Conservation (phyloP, 2,888 invertebrate genomes). For the Scaptomyza caliginosa region DNA sequence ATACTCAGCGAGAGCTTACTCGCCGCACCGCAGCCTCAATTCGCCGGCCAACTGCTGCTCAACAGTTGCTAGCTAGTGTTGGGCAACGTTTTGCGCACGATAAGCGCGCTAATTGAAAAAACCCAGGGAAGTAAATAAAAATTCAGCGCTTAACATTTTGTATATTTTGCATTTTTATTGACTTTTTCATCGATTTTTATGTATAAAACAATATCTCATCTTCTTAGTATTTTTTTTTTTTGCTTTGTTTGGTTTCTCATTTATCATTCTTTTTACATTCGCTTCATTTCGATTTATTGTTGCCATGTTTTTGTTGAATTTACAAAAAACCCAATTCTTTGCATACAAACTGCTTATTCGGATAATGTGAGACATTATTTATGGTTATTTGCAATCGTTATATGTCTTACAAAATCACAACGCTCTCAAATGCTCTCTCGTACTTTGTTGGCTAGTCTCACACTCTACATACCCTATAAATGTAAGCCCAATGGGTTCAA, state of each 20-base stretch:
- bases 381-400: slow-evolving; percentile 24
- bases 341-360: slow-evolving; percentile 42
- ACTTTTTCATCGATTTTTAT: slow-evolving; percentile 65
- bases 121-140: slow-evolving; percentile 23
- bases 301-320: slow-evolving; percentile 29
- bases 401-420: slow-evolving; percentile 23
- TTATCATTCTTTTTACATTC: slow-evolving; percentile 7
- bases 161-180: slow-evolving; percentile 75
- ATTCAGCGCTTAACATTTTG: slow-evolving; percentile 53
- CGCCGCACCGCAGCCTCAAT: background rate
- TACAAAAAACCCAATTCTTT: slow-evolving; percentile 54
- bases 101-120: background rate
- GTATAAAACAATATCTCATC: slow-evolving; percentile 74
- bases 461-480: slow-evolving; percentile 15
- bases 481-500: slow-evolving; percentile 1
- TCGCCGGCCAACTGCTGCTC: background rate
- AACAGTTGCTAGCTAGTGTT: background rate
- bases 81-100: background rate
- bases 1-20: background rate
- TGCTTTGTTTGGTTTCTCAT: slow-evolving; percentile 13
- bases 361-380: slow-evolving; percentile 28
- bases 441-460: slow-evolving; percentile 28
- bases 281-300: slow-evolving; percentile 29
- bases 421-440: slow-evolving; percentile 15
- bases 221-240: slow-evolving; percentile 15